Evolutionary conservation across 1,140 invertebrate species (phyloP).

Genomic region (Eubasilissa regina): DNA sequence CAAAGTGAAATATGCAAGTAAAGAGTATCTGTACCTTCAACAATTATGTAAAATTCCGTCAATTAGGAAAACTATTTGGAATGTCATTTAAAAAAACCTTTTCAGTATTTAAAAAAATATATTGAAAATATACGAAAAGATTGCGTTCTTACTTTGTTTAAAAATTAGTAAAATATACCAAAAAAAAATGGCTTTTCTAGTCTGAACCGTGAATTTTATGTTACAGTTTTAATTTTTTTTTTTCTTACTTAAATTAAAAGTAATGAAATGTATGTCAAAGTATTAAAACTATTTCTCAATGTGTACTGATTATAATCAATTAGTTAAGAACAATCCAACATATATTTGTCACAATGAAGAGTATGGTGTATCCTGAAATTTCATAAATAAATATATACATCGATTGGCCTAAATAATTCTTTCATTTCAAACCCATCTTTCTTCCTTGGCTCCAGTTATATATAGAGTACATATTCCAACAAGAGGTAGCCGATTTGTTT

Average conservation of each 20-base stretch:
- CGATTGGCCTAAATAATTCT: slow-evolving; percentile 56
- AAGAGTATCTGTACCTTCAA: not conserved
- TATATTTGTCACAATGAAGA: slow-evolving; percentile 24
- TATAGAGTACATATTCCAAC: too few species aligned
- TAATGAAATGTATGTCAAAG: slow-evolving; percentile 11
- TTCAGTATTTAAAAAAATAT: not conserved
- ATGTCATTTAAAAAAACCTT: not conserved
- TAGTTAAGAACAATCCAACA: slow-evolving; percentile 22
- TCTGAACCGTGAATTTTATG: not conserved
- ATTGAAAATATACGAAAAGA: not conserved
- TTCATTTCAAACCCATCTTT: slow-evolving; percentile 14
- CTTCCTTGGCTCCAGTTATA: too few species aligned
- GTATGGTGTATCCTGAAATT: slow-evolving; percentile 55
- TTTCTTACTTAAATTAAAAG: not conserved
- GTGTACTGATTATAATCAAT: slow-evolving; percentile 18
- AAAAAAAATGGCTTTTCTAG: slow-evolving; percentile 16
- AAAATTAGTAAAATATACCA: not conserved
- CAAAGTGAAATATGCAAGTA: too few species aligned
- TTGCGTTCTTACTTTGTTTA: slow-evolving; percentile 14
- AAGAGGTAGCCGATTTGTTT: too few species aligned
- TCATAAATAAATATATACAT: slow-evolving; percentile 59
- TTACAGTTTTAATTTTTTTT: not conserved
- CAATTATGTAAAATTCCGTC: not conserved
- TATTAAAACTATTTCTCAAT: slow-evolving; percentile 5
- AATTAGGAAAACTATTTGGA: not conserved